These are phyloP conservation scores for Schrankia costaestrigalis DNA, from an alignment of 2,888 invertebrate species.

Conservation along the genomic window DNA sequence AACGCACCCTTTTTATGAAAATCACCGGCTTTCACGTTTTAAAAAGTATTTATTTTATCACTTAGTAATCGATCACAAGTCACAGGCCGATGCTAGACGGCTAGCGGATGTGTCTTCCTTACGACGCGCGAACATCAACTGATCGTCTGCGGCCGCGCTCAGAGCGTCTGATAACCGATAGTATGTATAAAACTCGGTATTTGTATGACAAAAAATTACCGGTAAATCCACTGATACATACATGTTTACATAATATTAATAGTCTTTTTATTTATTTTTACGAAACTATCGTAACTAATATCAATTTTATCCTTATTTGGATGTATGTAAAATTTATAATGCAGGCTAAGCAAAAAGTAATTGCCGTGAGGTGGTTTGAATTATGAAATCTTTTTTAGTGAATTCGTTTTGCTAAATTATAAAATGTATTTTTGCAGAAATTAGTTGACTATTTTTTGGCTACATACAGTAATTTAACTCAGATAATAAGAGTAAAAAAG, in stretches of 20 bases:
- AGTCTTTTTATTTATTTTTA: constrained; percentile 19
- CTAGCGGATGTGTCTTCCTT: constrained; percentile 73
- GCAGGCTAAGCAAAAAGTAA: too few relatives aligned
- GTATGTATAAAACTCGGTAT: constrained; percentile 54
- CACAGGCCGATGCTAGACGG: constrained; percentile 51
- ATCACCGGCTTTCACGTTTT: constrained; percentile 43
- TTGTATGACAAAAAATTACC: constrained; percentile 50
- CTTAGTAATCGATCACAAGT: constrained; percentile 55
- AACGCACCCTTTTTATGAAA: constrained; percentile 56
- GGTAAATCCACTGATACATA: constrained; percentile 28
- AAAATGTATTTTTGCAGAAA: constrained; percentile 17
- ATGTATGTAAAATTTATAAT: constrained; percentile 19
- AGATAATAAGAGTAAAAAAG: too few relatives aligned
- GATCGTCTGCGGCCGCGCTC: constrained; percentile 55
- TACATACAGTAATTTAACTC: neutral
- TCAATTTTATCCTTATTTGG: constrained; percentile 10
- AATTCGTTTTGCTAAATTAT: constrained; percentile 15
- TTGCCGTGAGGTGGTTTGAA: too few relatives aligned
- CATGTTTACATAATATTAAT: constrained; percentile 23
- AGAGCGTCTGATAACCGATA: constrained; percentile 69
- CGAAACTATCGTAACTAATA: constrained; percentile 18
- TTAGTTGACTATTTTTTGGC: neutral
- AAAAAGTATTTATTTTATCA: constrained; percentile 44
- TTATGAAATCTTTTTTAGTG: constrained; percentile 9
- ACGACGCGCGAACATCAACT: constrained; percentile 76